These are phyloP conservation scores for Eupithecia abbreviata DNA, from an alignment of 2,888 invertebrate genomes.

Conservation along the genomic window DNA sequence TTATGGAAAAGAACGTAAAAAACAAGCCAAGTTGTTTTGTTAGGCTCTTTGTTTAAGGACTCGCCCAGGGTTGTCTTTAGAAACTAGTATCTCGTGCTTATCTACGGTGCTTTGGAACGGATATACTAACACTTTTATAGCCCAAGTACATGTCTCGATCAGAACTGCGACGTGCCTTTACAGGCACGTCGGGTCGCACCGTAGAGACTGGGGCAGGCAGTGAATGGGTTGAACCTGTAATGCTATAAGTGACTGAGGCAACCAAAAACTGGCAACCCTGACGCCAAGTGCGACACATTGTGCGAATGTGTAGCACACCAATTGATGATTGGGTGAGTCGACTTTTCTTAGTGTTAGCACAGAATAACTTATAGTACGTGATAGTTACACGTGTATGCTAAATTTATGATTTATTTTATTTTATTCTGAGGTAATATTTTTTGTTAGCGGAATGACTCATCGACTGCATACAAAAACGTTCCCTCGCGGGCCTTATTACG, in stretches of 20 bases:
- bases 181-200: too few relatives aligned
- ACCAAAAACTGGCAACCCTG: slow-evolving; percentile 1
- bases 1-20: background rate
- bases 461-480: background rate
- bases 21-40: background rate
- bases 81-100: background rate
- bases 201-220: too few relatives aligned
- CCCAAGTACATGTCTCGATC: too few relatives aligned
- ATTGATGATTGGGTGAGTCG: slow-evolving; percentile 34
- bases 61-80: background rate
- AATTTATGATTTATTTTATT: background rate
- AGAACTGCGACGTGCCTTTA: too few relatives aligned
- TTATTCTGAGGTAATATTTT: background rate
- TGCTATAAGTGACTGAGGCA: background rate
- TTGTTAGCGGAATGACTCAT: background rate
- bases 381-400: background rate
- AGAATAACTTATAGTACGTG: too few relatives aligned
- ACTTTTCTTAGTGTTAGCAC: slow-evolving; percentile 23
- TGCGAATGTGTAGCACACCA: slow-evolving; percentile 14
- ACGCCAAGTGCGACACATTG: background rate
- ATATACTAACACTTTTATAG: too few relatives aligned
- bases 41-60: background rate
- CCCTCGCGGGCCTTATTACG: background rate
- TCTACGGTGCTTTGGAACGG: too few relatives aligned
- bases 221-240: too few relatives aligned